Base-by-base conservation (phyloP, 2,113 vertebrate species). In the Dasyurus viverrinus region DNA sequence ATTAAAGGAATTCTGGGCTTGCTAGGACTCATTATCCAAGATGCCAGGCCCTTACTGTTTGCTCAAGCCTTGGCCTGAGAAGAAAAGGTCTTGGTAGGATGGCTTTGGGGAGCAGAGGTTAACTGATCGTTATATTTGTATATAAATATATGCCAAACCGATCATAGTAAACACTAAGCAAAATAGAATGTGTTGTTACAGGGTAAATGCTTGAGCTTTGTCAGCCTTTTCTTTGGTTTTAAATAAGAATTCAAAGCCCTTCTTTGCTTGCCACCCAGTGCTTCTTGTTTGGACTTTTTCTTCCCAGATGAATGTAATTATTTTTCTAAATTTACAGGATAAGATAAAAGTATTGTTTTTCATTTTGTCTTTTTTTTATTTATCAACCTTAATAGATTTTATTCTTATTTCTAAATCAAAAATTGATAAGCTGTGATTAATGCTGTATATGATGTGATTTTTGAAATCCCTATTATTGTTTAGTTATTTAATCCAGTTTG, bases 1-100 rank as follows among this genome's bases (percentile, higher is more conserved):
- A 92, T 96, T 97, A 95, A 97, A 94, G 97, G 96, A 93, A 93
- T 91, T 95, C 50, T 93, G 90, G 90, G 91, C 94, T 76, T 96
- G 94, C 95, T 96, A 94, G 95, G 53, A 96, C 90, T 97, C 90
- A 52, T 95, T 96, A 94, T 60, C 30, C 94, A 95, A 95, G 89
- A 93, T 94, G 95, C 93, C 93, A 89, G 95, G 68, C n/a, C 94
- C 54, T 93, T 53, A 94, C 95, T 93, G 90, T 94, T 96, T 96
- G 94, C 94, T 97, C 90, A 93, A 12, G 92, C 89, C 90, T 91
- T 90, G 54, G 89, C 52, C 14, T 91, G 94, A 54, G 91, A 93
- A 96, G 89, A 42, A 95, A 92, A 55, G 19, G 14, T 60, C 36
- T 91, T 90, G 0, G 14, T 54, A 42, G 47, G 46, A 47, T 23